Conservation (phyloP, 2,888 invertebrate genomes). For the Teleiodes luculella region DNA sequence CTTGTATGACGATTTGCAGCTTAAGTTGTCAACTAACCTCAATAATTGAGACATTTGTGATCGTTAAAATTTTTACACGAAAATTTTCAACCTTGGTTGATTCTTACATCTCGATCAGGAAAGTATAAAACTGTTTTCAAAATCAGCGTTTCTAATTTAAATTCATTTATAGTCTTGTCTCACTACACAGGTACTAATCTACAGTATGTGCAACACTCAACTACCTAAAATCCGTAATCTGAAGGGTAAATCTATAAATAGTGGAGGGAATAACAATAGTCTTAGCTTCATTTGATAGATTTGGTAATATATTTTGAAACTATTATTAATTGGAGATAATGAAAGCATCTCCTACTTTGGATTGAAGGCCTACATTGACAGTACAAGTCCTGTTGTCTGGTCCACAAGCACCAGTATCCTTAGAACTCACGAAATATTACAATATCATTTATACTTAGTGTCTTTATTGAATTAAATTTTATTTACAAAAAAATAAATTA, state of each 20-base stretch:
- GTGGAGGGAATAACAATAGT: constrained; percentile 70
- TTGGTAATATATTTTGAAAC: constrained; percentile 19
- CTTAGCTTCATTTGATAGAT: constrained; percentile 49
- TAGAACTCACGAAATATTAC: constrained; percentile 9
- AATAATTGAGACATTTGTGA: too few species aligned
- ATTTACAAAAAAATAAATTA: constrained; percentile 6
- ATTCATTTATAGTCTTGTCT: too few species aligned
- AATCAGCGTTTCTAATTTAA: too few species aligned
- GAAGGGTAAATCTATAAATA: constrained; percentile 53
- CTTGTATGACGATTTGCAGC: too few species aligned
- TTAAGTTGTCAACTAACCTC: too few species aligned
- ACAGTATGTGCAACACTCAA: constrained; percentile 36
- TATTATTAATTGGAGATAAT: constrained; percentile 21
- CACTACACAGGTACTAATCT: constrained; percentile 5
- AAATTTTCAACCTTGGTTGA: too few species aligned
- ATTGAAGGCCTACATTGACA: constrained; percentile 47
- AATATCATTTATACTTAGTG: constrained; percentile 22
- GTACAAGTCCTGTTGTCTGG: constrained; percentile 37
- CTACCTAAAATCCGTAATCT: constrained; percentile 29
- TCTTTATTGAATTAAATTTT: constrained; percentile 17
- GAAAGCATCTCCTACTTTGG: constrained; percentile 37
- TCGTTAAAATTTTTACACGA: too few species aligned
- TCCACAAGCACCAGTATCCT: constrained; percentile 62
- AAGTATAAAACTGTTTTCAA: too few species aligned
- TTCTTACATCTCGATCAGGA: too few species aligned